Evolutionary conservation across 2,113 vertebrate genomes (phyloP).

Genomic region (Sinocyclocheilus anshuiensis): DNA sequence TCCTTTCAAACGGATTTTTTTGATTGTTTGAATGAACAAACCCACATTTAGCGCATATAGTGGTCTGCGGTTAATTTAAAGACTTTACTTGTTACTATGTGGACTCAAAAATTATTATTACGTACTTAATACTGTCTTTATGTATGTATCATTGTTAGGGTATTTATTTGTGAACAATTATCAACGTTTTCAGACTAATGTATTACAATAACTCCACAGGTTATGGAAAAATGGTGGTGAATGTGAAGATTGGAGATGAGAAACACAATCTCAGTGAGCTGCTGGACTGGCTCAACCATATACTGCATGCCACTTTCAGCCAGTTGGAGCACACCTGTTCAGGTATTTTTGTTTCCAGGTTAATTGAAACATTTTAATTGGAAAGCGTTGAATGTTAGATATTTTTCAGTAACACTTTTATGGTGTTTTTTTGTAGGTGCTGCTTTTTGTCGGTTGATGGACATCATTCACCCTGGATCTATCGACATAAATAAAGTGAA

Average conservation of each 20-base stretch:
- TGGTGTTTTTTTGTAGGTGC: too few relatives aligned
- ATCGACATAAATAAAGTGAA: too few relatives aligned
- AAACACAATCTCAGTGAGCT: conserved; percentile 65
- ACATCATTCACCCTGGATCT: too few relatives aligned
- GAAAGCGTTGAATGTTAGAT: too few relatives aligned
- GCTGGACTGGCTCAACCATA: conserved; percentile 87
- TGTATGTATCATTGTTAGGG: neutral
- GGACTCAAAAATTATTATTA: neutral
- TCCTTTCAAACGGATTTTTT: neutral
- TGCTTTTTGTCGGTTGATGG: too few relatives aligned
- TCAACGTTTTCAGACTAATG: too few relatives aligned
- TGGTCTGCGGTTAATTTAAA: neutral
- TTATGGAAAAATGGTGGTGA: conserved; percentile 77
- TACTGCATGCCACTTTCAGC: conserved; percentile 57
- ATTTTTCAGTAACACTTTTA: too few relatives aligned
- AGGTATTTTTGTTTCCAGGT: conserved; percentile 70
- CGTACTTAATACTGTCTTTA: neutral
- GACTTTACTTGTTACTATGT: neutral
- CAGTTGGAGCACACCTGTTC: conserved; percentile 85
- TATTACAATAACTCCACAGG: neutral
- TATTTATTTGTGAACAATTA: too few relatives aligned
- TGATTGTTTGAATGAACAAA: neutral
- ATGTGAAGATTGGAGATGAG: conserved; percentile 69
- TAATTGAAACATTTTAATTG: neutral
- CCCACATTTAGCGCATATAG: neutral